Conservation (phyloP, 1,140 invertebrate genomes). For the Dinoponera quadriceps region DNA sequence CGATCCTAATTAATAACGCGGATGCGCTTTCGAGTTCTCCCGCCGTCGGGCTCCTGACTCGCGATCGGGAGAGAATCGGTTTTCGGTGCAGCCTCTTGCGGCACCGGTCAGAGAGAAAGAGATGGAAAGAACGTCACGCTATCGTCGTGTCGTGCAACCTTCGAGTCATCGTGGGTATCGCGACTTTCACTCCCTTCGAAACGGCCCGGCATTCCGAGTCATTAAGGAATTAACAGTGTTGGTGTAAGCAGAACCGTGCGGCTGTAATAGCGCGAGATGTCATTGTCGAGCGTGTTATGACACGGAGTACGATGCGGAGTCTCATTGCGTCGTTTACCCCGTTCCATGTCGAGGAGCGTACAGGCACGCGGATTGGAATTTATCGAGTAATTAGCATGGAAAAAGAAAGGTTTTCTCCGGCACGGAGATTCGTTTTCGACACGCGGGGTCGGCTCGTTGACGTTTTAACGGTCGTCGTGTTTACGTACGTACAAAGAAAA, state of each 20-base stretch:
- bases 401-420: background rate
- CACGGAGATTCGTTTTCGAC: background rate
- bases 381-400: constrained; percentile 17
- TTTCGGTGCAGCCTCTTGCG: background rate
- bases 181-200: constrained; percentile 72
- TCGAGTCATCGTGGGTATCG: constrained; percentile 54
- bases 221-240: constrained; percentile 63
- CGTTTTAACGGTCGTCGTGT: background rate
- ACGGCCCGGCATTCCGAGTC: constrained; percentile 65
- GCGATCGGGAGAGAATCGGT: background rate
- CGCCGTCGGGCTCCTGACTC: too few relatives aligned
- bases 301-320: constrained; percentile 35
- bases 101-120: too few relatives aligned
- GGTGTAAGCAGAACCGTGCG: constrained; percentile 11
- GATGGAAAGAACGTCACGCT: background rate
- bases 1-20: background rate
- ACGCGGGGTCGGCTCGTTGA: background rate
- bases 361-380: constrained; percentile 34
- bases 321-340: constrained; percentile 43
- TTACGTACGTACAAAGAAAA: too few relatives aligned
- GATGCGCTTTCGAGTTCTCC: background rate
- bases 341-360: constrained; percentile 7
- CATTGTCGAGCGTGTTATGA: constrained; percentile 65
- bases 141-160: constrained; percentile 51
- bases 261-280: constrained; percentile 62